Evolutionary conservation across 2,888 invertebrate species (phyloP).

Genomic region (Sesia apiformis): DNA sequence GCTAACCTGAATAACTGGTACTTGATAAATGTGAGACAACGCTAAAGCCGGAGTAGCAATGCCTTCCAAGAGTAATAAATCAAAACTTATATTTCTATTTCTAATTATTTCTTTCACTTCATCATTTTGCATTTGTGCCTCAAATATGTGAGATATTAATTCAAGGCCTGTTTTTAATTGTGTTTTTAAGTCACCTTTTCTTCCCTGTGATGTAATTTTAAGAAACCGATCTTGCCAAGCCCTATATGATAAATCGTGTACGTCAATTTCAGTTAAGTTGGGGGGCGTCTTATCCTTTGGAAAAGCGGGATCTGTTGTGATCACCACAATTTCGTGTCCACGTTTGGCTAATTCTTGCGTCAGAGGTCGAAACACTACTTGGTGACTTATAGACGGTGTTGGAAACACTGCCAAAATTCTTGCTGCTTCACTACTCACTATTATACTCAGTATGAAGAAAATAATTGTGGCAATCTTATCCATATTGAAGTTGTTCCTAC

Average conservation of each 20-base stretch:
- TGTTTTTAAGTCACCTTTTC: too few species aligned
- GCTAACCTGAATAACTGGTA: slow-evolving; percentile 18
- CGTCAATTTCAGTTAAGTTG: slow-evolving; percentile 37
- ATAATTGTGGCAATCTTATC: too few species aligned
- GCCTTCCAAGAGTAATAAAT: neutral
- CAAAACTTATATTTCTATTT: slow-evolving; percentile 6
- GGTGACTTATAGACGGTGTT: slow-evolving; percentile 26
- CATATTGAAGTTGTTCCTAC: too few species aligned
- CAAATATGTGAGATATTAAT: too few species aligned
- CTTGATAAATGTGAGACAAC: slow-evolving; percentile 9
- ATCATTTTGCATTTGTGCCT: slow-evolving; percentile 10
- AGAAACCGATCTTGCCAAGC: slow-evolving; percentile 12
- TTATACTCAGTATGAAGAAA: neutral
- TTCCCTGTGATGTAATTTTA: neutral
- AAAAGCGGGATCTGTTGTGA: slow-evolving; percentile 34
- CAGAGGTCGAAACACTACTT: slow-evolving; percentile 32
- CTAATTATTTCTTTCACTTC: slow-evolving; percentile 12
- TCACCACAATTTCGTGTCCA: slow-evolving; percentile 44
- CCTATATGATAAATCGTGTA: slow-evolving; percentile 34
- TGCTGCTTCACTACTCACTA: neutral
- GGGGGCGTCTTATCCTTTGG: slow-evolving; percentile 27
- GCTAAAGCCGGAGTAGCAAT: neutral
- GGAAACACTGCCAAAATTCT: slow-evolving; percentile 4
- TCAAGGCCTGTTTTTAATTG: too few species aligned
- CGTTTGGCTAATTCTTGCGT: slow-evolving; percentile 30